Base-by-base conservation (phyloP, 2,113 vertebrate genomes). In the Gavia stellata region DNA sequence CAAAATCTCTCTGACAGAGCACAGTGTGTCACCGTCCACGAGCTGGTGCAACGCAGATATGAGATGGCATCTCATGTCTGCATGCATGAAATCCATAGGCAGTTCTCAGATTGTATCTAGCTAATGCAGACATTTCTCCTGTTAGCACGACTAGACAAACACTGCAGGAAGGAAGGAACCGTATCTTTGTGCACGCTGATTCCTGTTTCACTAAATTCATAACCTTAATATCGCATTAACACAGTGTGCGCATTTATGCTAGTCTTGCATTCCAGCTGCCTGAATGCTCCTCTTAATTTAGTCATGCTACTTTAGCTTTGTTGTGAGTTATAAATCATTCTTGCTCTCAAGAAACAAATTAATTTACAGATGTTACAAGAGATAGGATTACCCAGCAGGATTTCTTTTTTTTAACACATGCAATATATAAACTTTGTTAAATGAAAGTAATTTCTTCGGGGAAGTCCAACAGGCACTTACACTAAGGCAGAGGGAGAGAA, bases 341-440 rank as follows among this genome's bases (percentile, higher is more conserved):
- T 70, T 87, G 36, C n/a, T 91, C 62, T 95, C 89, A 92, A 78
- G 79, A 95, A 96, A 77, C 63, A 96, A 96, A 94, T 92, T 91
- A 92, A 86, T 95, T 90, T 96, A 65, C 49, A 86, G 89, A 96
- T 94, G 79, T 78, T 95, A 84, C 71, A 94, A 65, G 84, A 90
- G 89, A 93, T 53, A 94, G 67, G 84, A 75, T 88, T 63, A 83
- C 68, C 23, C 67, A 93, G 81, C 50, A 95, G 81, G 42, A 62
- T 53, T 88, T n/a, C 26, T 81, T 86, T 80, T 88, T 92, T 94
- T 93, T 53, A 92, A 87, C 26, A 66, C n/a, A 77, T 16, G 20
- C 16, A 62, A 79, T 26, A 34, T 47, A 90, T 71, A 88, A 90
- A 83, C 29, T 85, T 91, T 50, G 87, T 89, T 91, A 88, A 95